These are phyloP conservation scores for Myocastor coypus DNA, from an alignment of 2,113 vertebrate genomes.

Conservation along the genomic window DNA sequence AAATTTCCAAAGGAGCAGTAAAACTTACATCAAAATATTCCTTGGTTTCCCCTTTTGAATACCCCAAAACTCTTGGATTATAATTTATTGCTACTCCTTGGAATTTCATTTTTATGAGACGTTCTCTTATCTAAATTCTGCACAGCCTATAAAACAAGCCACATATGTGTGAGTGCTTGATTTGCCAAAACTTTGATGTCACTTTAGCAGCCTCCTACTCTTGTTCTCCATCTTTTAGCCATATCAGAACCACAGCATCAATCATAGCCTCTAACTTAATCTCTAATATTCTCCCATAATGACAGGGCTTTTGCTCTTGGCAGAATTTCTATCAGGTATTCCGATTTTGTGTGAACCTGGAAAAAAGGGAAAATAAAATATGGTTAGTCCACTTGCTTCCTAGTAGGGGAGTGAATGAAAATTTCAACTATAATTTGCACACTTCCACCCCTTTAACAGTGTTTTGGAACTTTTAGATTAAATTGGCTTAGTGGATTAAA, in stretches of 20 bases:
- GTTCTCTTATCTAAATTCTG: slow-evolving; percentile 59
- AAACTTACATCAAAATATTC: slow-evolving; percentile 18
- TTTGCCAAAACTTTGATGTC: slow-evolving; percentile 50
- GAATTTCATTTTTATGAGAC: slow-evolving; percentile 62
- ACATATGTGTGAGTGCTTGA: slow-evolving; percentile 47
- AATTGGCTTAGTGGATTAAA: slow-evolving; percentile 32
- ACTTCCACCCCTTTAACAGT: background rate
- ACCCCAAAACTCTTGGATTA: slow-evolving; percentile 13
- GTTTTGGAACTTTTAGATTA: slow-evolving; percentile 1
- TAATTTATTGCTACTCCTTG: slow-evolving; percentile 35
- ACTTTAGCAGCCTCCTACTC: background rate
- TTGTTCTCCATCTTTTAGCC: background rate
- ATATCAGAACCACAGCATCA: background rate
- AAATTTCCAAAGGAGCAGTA: slow-evolving; percentile 12
- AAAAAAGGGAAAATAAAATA: background rate
- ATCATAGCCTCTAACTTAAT: background rate
- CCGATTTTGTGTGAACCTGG: background rate
- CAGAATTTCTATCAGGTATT: slow-evolving; percentile 24
- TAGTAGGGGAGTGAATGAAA: background rate
- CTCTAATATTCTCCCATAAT: background rate
- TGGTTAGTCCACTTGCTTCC: background rate
- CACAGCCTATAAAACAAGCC: background rate
- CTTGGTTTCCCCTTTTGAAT: slow-evolving; percentile 29
- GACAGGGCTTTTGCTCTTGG: background rate
- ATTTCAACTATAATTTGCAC: background rate